These are phyloP conservation scores for Encarsia formosa DNA, from an alignment of 2,888 invertebrate species.

Conservation along the genomic window DNA sequence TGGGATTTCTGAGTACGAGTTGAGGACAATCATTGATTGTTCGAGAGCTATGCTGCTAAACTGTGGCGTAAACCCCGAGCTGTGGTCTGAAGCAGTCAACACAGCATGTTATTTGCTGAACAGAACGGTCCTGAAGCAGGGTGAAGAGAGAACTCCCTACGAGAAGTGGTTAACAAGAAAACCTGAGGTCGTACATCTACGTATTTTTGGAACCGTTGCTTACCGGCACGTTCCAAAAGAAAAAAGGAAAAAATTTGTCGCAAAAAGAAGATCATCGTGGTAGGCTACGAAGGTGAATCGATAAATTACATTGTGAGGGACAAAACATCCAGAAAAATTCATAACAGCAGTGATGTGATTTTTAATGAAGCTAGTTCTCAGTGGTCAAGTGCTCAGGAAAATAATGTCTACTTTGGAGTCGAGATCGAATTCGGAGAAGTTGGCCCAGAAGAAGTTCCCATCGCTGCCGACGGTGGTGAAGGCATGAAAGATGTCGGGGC, in stretches of 20 bases:
- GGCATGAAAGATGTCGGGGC: neutral
- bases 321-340: neutral
- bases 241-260: conserved; percentile 6
- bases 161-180: conserved; percentile 27
- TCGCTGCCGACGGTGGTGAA: neutral
- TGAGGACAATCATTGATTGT: conserved; percentile 3
- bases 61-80: neutral
- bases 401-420: neutral
- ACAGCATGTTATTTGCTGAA: conserved; percentile 32
- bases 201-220: conserved; percentile 30
- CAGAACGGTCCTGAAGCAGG: conserved; percentile 22
- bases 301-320: conserved; percentile 16
- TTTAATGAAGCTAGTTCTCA: conserved; percentile 5
- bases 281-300: conserved; percentile 19
- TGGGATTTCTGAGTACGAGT: conserved; percentile 10
- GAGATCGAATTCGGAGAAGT: neutral
- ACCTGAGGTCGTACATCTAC: conserved; percentile 21
- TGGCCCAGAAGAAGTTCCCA: too few relatives aligned
- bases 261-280: conserved; percentile 8
- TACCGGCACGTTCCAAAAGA: conserved; percentile 28
- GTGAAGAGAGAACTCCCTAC: conserved; percentile 13
- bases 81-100: conserved; percentile 38
- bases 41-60: conserved; percentile 8
- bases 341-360: conserved; percentile 7
- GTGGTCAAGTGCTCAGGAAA: neutral